Evolutionary conservation across 2,113 vertebrate species (phyloP).

Genomic region (Poeciliopsis retropinna): DNA sequence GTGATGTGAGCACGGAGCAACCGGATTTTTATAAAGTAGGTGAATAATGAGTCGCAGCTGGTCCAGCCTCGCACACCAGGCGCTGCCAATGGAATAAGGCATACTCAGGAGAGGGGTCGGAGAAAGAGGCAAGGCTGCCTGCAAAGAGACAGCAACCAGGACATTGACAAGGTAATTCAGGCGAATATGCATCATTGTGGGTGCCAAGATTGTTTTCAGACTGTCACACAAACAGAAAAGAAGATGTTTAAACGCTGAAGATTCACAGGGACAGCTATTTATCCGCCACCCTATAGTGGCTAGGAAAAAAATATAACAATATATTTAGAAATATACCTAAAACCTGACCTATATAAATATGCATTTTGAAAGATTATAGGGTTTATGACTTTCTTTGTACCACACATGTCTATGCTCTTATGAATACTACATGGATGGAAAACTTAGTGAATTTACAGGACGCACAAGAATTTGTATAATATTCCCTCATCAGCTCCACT

Average conservation of each 20-base stretch:
- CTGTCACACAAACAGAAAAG: constrained; percentile 18
- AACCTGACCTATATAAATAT: background rate
- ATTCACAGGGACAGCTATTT: constrained; percentile 21
- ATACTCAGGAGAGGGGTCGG: background rate
- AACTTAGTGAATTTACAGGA: background rate
- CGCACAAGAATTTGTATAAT: too few species aligned
- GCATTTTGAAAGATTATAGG: background rate
- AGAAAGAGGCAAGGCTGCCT: background rate
- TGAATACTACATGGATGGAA: too few species aligned
- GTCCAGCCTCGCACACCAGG: background rate
- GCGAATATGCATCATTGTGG: constrained; percentile 45
- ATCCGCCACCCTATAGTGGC: background rate
- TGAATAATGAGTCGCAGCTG: constrained; percentile 13
- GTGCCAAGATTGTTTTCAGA: constrained; percentile 34
- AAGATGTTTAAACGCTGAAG: constrained; percentile 18
- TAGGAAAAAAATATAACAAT: background rate
- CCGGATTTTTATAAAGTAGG: constrained; percentile 6
- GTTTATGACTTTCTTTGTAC: background rate
- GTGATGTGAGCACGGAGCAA: background rate
- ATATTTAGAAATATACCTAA: background rate
- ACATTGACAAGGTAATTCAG: constrained; percentile 44
- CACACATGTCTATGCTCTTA: too few species aligned
- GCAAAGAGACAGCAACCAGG: background rate
- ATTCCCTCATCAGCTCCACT: background rate
- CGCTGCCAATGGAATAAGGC: constrained; percentile 2